phyloP scores from a whole-genome alignment of 2,797 vertebrate species.

The Schizothorax lantsangensis region DNA sequence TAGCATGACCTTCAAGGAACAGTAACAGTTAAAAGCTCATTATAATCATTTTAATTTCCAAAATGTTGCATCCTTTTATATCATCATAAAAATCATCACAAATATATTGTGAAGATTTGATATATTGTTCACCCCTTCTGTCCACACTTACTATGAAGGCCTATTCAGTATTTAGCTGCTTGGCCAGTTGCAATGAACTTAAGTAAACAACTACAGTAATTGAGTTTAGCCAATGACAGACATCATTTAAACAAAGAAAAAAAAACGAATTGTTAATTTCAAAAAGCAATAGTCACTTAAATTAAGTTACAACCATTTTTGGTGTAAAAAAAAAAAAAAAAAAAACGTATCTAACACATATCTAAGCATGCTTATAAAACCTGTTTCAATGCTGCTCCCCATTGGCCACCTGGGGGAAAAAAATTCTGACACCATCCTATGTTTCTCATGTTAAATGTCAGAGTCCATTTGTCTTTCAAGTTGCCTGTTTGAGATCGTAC shows the following conservation, averaged over 20 bases:
- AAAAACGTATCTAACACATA: background rate
- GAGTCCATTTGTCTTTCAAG: constrained; percentile 51
- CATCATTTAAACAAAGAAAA: background rate
- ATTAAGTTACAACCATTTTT: background rate
- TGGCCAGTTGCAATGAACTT: background rate
- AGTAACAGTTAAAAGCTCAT: background rate
- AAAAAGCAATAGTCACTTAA: background rate
- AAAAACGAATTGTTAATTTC: background rate
- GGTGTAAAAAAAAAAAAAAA: background rate
- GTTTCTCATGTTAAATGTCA: constrained; percentile 53
- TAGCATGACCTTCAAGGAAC: background rate
- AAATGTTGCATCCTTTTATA: background rate
- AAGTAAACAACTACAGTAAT: background rate
- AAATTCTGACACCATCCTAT: constrained; percentile 31
- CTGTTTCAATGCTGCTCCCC: background rate
- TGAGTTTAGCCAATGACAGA: background rate
- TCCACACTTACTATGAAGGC: background rate
- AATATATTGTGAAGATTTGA: background rate
- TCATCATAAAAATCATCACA: background rate
- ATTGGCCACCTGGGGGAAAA: background rate
- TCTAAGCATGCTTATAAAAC: background rate
- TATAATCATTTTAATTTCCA: background rate
- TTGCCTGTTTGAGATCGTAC: constrained; percentile 24
- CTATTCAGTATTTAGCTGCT: background rate
- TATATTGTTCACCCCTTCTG: background rate